Conservation (phyloP, 2,797 vertebrate genomes). For the Aulostomus chinensis region DNA sequence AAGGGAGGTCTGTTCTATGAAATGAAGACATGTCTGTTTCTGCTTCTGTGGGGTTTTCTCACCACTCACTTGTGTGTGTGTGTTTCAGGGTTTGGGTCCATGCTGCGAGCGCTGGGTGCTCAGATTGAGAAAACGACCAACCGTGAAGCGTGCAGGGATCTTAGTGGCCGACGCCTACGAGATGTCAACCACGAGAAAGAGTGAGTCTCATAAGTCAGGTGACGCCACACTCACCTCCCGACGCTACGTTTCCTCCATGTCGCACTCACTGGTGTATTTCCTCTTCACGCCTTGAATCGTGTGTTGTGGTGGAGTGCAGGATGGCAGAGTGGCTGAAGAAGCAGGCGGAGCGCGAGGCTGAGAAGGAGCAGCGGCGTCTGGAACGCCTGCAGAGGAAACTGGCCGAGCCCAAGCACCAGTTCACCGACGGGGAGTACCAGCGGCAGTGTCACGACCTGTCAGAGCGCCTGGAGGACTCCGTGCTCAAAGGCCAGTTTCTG, state of each 20-base stretch:
- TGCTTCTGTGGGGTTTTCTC: no score
- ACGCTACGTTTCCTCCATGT: not conserved
- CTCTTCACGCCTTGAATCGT: no score
- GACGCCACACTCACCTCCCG: no score
- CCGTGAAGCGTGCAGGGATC: conserved; percentile 93
- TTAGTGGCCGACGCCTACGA: conserved; percentile 91
- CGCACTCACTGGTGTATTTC: not conserved
- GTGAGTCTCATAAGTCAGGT: conserved; percentile 70
- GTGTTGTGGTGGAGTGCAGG: conserved; percentile 64
- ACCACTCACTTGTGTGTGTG: not conserved
- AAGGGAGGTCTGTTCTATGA: conserved; percentile 88
- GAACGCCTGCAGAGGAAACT: conserved; percentile 90
- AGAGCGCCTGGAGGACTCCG: conserved; percentile 91
- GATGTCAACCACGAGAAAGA: conserved; percentile 98
- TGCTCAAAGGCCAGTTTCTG: conserved; percentile 89
- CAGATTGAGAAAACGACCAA: conserved; percentile 99
- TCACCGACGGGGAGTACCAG: conserved; percentile 84
- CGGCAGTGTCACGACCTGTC: conserved; percentile 91
- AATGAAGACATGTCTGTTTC: no score
- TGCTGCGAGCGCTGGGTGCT: conserved; percentile 94
- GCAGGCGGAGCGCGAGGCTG: conserved; percentile 83
- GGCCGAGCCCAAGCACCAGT: conserved; percentile 85
- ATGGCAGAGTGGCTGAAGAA: conserved; percentile 90
- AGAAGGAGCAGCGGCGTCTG: conserved; percentile 85
- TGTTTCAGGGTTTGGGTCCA: conserved; percentile 92